These are phyloP conservation scores for Drosophila anceps DNA, from an alignment of 2,888 invertebrate genomes.

Conservation along the genomic window DNA sequence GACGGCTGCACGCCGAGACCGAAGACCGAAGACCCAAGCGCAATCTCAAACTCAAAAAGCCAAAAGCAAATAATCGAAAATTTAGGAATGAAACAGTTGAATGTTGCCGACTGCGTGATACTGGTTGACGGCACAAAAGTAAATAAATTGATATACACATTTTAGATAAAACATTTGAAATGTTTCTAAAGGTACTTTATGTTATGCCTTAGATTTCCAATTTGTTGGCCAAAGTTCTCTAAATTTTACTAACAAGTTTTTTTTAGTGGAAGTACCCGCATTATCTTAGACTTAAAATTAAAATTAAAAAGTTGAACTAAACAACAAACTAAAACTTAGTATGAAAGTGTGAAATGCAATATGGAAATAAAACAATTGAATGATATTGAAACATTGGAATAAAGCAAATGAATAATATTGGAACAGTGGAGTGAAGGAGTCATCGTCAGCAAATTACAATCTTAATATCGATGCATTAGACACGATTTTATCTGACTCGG, in stretches of 20 bases:
- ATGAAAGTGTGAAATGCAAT: no score
- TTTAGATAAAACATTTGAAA: background rate
- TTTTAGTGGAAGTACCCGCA: no score
- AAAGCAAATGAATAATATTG: background rate
- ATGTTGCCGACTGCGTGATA: background rate
- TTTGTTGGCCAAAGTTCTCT: no score
- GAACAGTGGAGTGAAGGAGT: background rate
- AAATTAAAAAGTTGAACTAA: no score
- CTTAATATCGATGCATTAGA: no score
- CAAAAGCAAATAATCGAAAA: conserved; percentile 8
- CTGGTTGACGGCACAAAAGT: background rate
- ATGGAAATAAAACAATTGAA: no score
- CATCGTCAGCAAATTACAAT: background rate
- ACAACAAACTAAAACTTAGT: no score
- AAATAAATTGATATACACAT: background rate
- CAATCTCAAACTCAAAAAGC: conserved; percentile 2
- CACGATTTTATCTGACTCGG: background rate
- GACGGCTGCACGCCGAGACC: conserved; percentile 27
- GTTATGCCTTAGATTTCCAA: no score
- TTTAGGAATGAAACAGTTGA: background rate
- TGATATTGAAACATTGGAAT: background rate
- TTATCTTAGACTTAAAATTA: no score
- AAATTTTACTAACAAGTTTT: no score
- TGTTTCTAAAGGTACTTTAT: background rate
- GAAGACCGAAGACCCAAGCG: conserved; percentile 10